phyloP scores from a whole-genome alignment of 2,797 vertebrate species.

The Sebastes matsubarae region DNA sequence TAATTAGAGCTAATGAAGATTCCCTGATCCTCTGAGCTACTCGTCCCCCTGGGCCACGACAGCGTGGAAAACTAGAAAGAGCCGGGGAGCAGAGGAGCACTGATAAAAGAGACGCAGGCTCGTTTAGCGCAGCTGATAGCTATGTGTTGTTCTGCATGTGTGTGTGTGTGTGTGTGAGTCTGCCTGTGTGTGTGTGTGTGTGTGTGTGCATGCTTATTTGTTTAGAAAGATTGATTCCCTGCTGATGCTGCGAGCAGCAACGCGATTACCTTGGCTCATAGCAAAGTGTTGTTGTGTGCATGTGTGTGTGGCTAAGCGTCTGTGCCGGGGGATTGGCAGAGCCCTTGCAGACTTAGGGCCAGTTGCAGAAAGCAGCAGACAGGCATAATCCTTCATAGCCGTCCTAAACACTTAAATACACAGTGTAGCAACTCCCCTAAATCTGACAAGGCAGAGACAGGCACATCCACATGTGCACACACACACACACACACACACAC shows the following conservation, averaged over 20 bases:
- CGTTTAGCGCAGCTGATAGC: slow-evolving; percentile 77
- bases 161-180: slow-evolving; percentile 16
- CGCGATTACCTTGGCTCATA: slow-evolving; percentile 76
- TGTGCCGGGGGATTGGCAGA: slow-evolving; percentile 65
- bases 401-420: slow-evolving; percentile 77
- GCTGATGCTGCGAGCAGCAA: slow-evolving; percentile 77
- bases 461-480: slow-evolving; percentile 17
- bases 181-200: background rate
- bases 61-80: slow-evolving; percentile 73
- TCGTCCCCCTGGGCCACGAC: slow-evolving; percentile 71
- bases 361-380: slow-evolving; percentile 72
- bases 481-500: background rate
- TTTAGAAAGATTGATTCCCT: slow-evolving; percentile 81
- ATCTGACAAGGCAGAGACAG: slow-evolving; percentile 69
- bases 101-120: slow-evolving; percentile 76
- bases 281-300: slow-evolving; percentile 53
- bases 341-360: slow-evolving; percentile 71
- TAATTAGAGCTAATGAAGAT: slow-evolving; percentile 86
- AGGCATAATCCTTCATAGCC: slow-evolving; percentile 77
- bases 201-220: slow-evolving; percentile 67
- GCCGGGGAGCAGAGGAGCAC: slow-evolving; percentile 65
- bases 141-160: slow-evolving; percentile 53
- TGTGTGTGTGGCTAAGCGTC: slow-evolving; percentile 53
- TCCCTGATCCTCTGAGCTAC: slow-evolving; percentile 78
- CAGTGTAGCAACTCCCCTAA: slow-evolving; percentile 70